phyloP scores from a whole-genome alignment of 2,888 invertebrate species.

The Drosophila koepferae region DNA sequence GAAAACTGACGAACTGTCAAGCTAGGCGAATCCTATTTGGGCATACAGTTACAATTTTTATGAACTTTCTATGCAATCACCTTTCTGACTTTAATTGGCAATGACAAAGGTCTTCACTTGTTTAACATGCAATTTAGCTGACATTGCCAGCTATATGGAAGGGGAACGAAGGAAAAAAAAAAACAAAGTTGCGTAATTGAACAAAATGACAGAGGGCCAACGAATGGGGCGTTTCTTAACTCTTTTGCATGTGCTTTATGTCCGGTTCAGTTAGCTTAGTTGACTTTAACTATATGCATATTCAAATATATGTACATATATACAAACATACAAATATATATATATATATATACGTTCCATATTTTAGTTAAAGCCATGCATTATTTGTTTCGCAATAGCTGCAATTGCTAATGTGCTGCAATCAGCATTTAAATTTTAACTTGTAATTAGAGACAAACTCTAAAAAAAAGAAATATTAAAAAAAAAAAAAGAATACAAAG shows the following conservation, averaged over 20 bases:
- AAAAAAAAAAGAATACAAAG: not conserved
- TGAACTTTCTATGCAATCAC: constrained; percentile 13
- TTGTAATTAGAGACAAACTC: constrained; percentile 34
- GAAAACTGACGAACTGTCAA: constrained; percentile 70
- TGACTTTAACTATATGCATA: not conserved
- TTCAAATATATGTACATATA: not conserved
- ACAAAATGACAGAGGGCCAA: constrained; percentile 41
- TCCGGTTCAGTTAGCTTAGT: constrained; percentile 38
- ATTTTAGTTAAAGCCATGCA: constrained; percentile 36
- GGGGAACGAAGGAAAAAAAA: not conserved
- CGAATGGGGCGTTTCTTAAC: constrained; percentile 40
- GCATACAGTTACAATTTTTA: not conserved
- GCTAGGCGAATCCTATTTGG: not conserved
- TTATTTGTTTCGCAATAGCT: constrained; percentile 55
- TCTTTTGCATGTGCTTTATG: constrained; percentile 45
- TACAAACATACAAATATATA: not conserved
- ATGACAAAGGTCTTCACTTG: constrained; percentile 74
- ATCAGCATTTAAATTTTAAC: constrained; percentile 57
- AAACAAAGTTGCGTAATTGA: constrained; percentile 35
- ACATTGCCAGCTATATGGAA: constrained; percentile 30
- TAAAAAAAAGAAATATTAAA: not conserved
- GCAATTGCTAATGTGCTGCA: constrained; percentile 61
- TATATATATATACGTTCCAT: constrained; percentile 18
- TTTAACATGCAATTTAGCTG: constrained; percentile 34
- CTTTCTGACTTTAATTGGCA: constrained; percentile 64